phyloP scores from a whole-genome alignment of 2,888 invertebrate genomes.

The Acrobasis consociella region DNA sequence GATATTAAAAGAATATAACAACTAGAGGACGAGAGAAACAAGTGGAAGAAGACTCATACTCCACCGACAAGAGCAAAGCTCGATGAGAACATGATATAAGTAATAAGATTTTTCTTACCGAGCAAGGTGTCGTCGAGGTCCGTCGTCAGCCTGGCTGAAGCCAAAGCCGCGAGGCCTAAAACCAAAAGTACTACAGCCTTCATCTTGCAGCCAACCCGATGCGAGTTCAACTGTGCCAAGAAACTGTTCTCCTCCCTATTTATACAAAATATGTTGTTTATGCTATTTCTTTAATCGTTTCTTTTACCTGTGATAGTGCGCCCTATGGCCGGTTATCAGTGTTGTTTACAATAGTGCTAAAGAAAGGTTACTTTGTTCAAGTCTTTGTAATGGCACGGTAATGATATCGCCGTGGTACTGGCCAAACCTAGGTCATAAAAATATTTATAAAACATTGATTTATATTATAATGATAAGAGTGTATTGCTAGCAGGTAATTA shows the following conservation, averaged over 20 bases:
- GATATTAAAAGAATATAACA: no score
- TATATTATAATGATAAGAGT: no score
- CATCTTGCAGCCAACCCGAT: constrained; percentile 61
- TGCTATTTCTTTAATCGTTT: constrained; percentile 15
- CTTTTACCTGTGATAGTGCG: constrained; percentile 19
- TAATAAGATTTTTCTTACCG: constrained; percentile 43
- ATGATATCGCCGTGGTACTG: neutral
- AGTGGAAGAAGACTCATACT: no score
- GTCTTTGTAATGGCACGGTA: neutral
- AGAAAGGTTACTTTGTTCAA: neutral
- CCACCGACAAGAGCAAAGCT: no score
- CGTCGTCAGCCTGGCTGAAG: constrained; percentile 51
- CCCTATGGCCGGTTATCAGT: constrained; percentile 26
- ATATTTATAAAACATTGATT: no score
- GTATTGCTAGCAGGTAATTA: no score
- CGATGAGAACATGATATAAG: no score
- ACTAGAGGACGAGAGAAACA: no score
- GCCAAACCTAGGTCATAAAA: no score
- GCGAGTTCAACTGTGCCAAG: constrained; percentile 57
- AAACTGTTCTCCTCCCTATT: constrained; percentile 38
- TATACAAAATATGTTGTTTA: constrained; percentile 41
- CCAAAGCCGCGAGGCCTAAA: constrained; percentile 62
- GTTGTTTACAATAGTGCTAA: neutral
- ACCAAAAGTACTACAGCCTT: constrained; percentile 56
- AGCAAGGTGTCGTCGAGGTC: constrained; percentile 53